Conservation (phyloP, 2,888 invertebrate species). For the Diarsia brunnea region DNA sequence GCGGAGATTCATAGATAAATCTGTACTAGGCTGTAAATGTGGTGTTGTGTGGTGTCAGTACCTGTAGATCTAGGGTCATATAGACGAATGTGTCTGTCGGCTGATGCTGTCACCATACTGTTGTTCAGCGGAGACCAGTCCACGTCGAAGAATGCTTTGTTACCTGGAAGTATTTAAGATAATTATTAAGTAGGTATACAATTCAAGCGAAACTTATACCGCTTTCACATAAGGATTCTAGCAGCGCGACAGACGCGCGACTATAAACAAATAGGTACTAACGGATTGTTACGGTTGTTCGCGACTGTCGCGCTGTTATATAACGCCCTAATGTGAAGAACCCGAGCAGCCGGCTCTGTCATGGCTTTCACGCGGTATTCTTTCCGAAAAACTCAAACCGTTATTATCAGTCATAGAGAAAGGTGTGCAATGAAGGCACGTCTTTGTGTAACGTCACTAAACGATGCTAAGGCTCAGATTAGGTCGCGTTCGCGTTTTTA, state of each 20-base stretch:
- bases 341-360: neutral
- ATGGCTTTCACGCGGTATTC: neutral
- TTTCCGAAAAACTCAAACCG: neutral
- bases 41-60: too few species aligned
- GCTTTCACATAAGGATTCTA: too few species aligned
- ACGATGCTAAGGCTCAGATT: too few species aligned
- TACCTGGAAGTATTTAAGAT: slow-evolving; percentile 87
- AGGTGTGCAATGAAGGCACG: neutral
- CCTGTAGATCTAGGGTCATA: slow-evolving; percentile 97
- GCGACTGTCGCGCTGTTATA: too few species aligned
- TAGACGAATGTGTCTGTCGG: slow-evolving; percentile 97
- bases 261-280: too few species aligned
- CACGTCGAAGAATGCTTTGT: slow-evolving; percentile 97
- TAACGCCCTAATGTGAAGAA: neutral
- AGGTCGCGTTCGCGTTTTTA: neutral
- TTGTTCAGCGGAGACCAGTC: slow-evolving; percentile 95
- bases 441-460: neutral
- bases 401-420: neutral
- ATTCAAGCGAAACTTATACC: neutral
- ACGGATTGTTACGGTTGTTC: too few species aligned
- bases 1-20: too few species aligned
- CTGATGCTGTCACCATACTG: slow-evolving; percentile 95
- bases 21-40: too few species aligned
- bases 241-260: too few species aligned
- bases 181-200: neutral